A percentile compares a stretch with the other conserved stretches of the same genome.
Evolutionary conservation across 2,888 invertebrate species (phyloP).

Genomic region (Megastigmus dorsalis): DNA sequence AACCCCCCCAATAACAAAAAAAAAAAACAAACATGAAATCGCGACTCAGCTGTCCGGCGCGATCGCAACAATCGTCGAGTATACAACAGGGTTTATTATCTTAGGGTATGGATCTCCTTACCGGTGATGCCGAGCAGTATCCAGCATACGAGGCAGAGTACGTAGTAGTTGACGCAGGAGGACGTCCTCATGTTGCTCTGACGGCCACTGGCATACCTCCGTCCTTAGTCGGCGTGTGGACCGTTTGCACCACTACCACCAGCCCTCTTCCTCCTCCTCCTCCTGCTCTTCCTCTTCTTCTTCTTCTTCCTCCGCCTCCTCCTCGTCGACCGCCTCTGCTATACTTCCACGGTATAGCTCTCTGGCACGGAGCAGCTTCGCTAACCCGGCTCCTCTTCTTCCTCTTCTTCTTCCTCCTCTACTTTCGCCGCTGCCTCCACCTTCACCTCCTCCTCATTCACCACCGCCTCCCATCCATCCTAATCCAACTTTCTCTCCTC

Average conservation of each 20-base stretch:
- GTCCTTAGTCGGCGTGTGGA: background rate
- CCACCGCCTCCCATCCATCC: background rate
- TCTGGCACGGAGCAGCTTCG: background rate
- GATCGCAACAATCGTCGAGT: too few relatives aligned
- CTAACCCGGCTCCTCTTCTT: background rate
- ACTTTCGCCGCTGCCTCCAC: background rate
- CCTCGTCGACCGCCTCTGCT: background rate
- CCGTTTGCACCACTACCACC: too few relatives aligned
- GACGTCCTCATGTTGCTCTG: conserved; percentile 70
- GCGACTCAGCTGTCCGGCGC: too few relatives aligned
- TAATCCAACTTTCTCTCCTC: background rate
- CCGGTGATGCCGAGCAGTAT: conserved; percentile 72
- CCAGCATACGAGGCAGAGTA: conserved; percentile 73
- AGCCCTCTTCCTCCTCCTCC: too few relatives aligned
- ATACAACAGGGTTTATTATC: too few relatives aligned
- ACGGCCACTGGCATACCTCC: conserved; percentile 9
- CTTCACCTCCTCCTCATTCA: background rate
- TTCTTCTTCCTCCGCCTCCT: background rate
- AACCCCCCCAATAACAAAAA: too few relatives aligned
- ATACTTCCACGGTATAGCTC: too few relatives aligned
- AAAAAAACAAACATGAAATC: too few relatives aligned
- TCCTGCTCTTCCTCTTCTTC: background rate
- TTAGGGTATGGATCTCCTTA: too few relatives aligned
- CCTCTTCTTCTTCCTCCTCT: background rate
- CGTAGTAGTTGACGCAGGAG: conserved; percentile 73